Percentiles rank a stretch among this genome's conserved stretches.
phyloP scores from a whole-genome alignment of 1,140 invertebrate genomes.

The Cydia strobilella region DNA sequence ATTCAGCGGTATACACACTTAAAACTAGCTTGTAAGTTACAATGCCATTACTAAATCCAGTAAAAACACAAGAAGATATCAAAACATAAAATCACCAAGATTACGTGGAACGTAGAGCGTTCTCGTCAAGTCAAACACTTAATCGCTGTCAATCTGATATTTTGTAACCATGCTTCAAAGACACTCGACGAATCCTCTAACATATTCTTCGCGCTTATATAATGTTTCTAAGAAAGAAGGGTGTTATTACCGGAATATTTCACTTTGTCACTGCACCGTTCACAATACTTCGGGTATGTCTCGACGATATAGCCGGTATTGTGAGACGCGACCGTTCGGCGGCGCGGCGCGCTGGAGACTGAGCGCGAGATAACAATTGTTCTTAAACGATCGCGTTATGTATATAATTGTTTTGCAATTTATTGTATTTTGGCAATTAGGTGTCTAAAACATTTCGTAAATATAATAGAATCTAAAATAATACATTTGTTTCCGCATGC shows the following conservation, averaged over 20 bases:
- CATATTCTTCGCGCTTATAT: neutral
- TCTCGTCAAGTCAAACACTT: neutral
- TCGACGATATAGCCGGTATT: constrained; percentile 40
- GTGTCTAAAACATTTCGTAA: too few species aligned
- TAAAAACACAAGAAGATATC: constrained; percentile 6
- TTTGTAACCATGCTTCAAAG: neutral
- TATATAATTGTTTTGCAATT: constrained; percentile 18
- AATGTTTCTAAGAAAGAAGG: constrained; percentile 1
- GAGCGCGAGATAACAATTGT: constrained; percentile 36
- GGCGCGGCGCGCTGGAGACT: constrained; percentile 42
- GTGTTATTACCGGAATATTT: constrained; percentile 32
- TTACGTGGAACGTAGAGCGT: constrained; percentile 10
- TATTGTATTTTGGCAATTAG: neutral
- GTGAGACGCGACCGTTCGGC: constrained; percentile 42
- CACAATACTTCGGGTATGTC: constrained; percentile 43
- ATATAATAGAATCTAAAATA: too few species aligned
- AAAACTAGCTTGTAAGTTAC: neutral
- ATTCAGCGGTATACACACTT: neutral
- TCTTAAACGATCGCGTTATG: constrained; percentile 17
- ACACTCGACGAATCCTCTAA: neutral
- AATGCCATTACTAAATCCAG: neutral
- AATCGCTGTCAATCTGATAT: neutral
- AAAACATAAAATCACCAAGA: constrained; percentile 1
- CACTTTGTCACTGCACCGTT: constrained; percentile 42
- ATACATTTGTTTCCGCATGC: too few species aligned